Evolutionary conservation across 2,888 invertebrate genomes (phyloP), one percentile per base, ranked within the genome.

Genomic region (Microplitis deprimator): DNA sequence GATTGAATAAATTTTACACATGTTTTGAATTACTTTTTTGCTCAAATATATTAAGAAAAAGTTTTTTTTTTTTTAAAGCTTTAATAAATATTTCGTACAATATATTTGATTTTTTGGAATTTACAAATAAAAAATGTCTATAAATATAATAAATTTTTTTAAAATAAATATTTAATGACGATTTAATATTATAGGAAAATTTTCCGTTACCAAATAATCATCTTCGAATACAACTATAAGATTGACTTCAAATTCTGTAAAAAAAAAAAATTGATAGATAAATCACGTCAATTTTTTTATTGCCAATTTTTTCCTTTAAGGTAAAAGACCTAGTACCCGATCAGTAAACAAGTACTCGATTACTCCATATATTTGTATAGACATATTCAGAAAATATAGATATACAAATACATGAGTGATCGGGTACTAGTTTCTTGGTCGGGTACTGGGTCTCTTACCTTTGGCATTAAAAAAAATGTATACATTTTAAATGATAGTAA

Each of bases 181-280:
- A 69, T 91, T 91, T 78, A 93, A 86, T 77, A 91, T 90, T 73
- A 97, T 94, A 6, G 97, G 97, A 89, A 98, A 98, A 89, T 98
- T 98, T 91, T 98, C 98, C 1, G 97, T 97, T 60, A 98, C 96
- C 77, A 97, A 91, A 89, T 97, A 96, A 88, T 98, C 97, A 88
- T 98, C 96, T 87, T 96, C 95, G 88, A 98, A 98, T 81, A 98
- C 94, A 50, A 98, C 93, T 0, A 98, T 96, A 71, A 98, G 92
- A 90, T 98, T 98, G 6, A 98, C 92, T 91, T 98, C 98, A 91
- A 98, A 98, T 90, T 98, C 98, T 98, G 92, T 81, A 94, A 93
- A 79, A 81, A 80, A 85, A 39, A 60, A 60, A 13, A 71, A 67
- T 60, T 29, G 16, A 59, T 71, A 10, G 61, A 71, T 68, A 69